Base-by-base conservation (phyloP, 2,888 invertebrate species). In the Machimus rusticus region DNA sequence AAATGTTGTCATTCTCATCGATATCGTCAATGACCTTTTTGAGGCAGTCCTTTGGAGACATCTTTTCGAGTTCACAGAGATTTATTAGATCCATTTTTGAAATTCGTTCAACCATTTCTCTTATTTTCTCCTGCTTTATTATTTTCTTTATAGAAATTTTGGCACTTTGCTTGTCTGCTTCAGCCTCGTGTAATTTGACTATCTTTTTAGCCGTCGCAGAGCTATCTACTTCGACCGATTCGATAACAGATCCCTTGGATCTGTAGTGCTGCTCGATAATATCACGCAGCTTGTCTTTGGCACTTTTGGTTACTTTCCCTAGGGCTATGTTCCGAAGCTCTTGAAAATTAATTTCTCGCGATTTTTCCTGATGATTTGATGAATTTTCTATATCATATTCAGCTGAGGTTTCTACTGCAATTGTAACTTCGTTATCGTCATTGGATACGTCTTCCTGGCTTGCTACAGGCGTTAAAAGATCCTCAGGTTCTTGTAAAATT, bases 21-120 rank as follows among this genome's bases (percentile, higher is more conserved):
- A 93, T 89, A 90, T 92, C 91, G 91, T 94, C 90, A 91, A 94
- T 91, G 89, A 92, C 91, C 91, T 93, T 91, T 91, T 94, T 91
- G 89, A 94, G 88, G 90, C 93, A 92, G 92, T 94, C 91, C 92
- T 94, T 90, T 89, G 94, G 92, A 90, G 94, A 90, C 89, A 93
- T 90, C 92, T 93, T 90, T 91, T 94, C 90, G 91, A 93, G 88
- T 92, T 94, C 91, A 92, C 93, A 91, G 91, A 93, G 91, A 91
- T 93, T 90, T 88, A 91, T 91, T 91, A 94, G 89, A 92, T 93
- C 92, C 93, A 93, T 90, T 87, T 91, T 89, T 89, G 92, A 91
- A 55, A 93, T 92, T 90, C 93, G 93, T 88, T 94, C 94, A 89
- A 93, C 92, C 90, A 94, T 92, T 88, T 93, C 92, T 86, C 91